Base-by-base conservation (phyloP, 1,140 invertebrate genomes). In the Ooceraea biroi region DNA sequence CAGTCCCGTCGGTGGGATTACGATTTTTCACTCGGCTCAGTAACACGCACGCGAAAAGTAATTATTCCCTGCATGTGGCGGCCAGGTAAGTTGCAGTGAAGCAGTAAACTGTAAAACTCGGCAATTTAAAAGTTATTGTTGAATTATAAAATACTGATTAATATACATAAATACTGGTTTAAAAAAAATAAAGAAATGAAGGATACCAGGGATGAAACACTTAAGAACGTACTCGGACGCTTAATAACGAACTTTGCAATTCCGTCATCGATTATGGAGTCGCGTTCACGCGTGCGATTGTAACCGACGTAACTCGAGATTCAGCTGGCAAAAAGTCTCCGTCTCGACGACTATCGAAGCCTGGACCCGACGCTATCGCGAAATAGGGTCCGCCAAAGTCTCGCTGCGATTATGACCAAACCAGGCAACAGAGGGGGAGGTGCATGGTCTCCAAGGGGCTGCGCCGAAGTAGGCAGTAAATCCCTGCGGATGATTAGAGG, bases 401-500 rank as follows among this genome's bases (percentile, higher is more conserved):
- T 69, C 30, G 52, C 52, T 25, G 68, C 44, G 83, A 86, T 86
- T 86, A 82, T 57, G 50, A 22, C 25, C 71, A 55, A 68, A 46
- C 60, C 30, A 27, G 36, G 27, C 66, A 36, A 7, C 2, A 36
- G n/a, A 61, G 44, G 10, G 36, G 12, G n/a, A 65, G 55, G 22
- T n/a, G 3, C 41, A 30, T 22, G 65, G 52, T 52, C 65, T 72
- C 63, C 19, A 74, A 68, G 48, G 44, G 68, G 30, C 74, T 86
- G 84, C 68, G 46, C 76, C 68, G 71, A 55, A 25, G 68, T 82
- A 78, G 74, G 85, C 52, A 83, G 84, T 86, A 87, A 87, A 87
- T 87, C 86, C 78, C 65, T 83, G 8, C 69, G 72, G 84, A 83
- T 87, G 86, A 85, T 87, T 87, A 86, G 86, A 87, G 86, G 86